Base-by-base conservation (phyloP, 2,797 vertebrate genomes). In the Oryzias sinensis region DNA sequence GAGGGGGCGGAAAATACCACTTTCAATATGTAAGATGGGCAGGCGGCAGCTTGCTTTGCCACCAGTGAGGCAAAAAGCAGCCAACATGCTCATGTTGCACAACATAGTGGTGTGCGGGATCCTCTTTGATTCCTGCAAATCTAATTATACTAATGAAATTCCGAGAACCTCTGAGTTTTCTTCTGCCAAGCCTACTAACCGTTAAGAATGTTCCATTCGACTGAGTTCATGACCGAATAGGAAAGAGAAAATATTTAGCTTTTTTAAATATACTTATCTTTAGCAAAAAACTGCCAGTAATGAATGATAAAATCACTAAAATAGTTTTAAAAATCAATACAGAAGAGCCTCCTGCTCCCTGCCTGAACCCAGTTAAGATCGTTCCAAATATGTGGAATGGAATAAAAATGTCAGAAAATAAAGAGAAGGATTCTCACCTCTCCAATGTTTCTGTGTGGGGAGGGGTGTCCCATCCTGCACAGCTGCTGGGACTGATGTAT, bases 401-500 rank as follows among this genome's bases (percentile, higher is more conserved):
- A 11, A 37, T 13, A 37, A 9, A 3, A 33, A 33, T 33, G 29
- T 33, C 2, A 22, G 27, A 27, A 27, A 27, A 27, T 6, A 27
- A 5, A 43, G 16, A 0, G 17, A 22, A 42, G 46, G 15, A 3
- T n/a, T 49, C 82, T 80, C 69, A 92, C 92, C 90, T 90, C 88
- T 70, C 81, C 86, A 27, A 87, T 83, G 62, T 87, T 77, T 54
- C 77, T 76, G 48, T 83, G 83, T 0, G 87, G 87, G 5, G 79
- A 73, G 1, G 65, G 74, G 67, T 87, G 65, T 62, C 52, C 75
- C 70, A 61, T 59, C 72, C 65, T 70, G 74, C 68, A 82, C 65
- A 82, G 88, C 68, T 59, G 72, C 75, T 90, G 88, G 49, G 90
- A 86, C 6, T 89, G 84, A 66, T 70, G 81, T 22, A 89, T 85